phyloP scores from a whole-genome alignment of 2,797 vertebrate genomes.

The Taeniopygia guttata region DNA sequence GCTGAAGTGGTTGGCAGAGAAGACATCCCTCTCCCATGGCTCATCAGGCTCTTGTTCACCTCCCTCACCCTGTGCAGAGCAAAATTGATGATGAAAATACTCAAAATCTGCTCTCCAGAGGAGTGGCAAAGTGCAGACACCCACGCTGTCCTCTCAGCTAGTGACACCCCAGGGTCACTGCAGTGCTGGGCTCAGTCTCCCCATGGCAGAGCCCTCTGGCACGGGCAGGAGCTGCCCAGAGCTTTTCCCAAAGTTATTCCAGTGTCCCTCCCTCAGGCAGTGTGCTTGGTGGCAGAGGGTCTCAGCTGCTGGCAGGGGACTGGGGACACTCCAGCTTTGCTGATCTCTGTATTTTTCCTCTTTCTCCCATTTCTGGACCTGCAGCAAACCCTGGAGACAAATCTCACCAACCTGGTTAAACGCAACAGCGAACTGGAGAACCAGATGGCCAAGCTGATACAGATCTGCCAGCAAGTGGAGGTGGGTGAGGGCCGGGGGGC shows the following conservation, averaged over 20 bases:
- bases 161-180: accelerated
- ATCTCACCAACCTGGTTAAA: conserved; percentile 97
- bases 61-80: background rate
- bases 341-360: background rate
- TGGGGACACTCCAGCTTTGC: background rate
- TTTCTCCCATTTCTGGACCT: background rate
- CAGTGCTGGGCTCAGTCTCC: accelerated
- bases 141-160: background rate
- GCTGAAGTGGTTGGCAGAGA: background rate
- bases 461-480: conserved; percentile 99
- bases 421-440: conserved; percentile 97
- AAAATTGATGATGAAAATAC: background rate
- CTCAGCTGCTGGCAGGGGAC: background rate
- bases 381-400: conserved; percentile 98
- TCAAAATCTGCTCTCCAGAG: background rate
- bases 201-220: accelerated
- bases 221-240: background rate
- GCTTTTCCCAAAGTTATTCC: background rate
- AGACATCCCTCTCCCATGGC: background rate
- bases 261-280: background rate
- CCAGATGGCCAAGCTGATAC: conserved; percentile 99
- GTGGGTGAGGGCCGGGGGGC: conserved; percentile 74
- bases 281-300: background rate
- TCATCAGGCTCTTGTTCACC: background rate
- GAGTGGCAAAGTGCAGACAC: background rate